Evolutionary conservation across 2,113 vertebrate species (phyloP).

Genomic region (Microtus montanus): DNA sequence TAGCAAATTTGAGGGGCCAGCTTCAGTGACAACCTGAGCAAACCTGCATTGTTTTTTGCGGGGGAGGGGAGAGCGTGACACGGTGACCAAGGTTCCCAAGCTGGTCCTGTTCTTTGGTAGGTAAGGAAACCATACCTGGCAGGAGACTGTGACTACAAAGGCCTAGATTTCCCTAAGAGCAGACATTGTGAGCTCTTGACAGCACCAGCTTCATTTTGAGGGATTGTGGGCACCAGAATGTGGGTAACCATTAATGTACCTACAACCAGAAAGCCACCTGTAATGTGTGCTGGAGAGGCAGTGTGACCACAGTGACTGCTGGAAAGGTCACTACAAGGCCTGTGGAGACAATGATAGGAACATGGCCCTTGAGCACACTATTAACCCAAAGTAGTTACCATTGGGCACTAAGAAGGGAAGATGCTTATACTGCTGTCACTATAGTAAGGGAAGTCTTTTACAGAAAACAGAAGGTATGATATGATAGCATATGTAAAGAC

Average conservation of each 20-base stretch:
- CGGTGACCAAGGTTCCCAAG: not conserved
- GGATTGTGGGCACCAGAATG: not conserved
- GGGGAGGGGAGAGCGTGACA: not conserved
- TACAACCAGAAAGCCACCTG: not conserved
- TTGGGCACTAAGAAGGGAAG: not conserved
- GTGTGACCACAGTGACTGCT: not conserved
- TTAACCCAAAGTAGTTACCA: not conserved
- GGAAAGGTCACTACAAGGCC: not conserved
- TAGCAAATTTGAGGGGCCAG: not conserved
- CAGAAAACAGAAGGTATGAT: not conserved
- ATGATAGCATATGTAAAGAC: not conserved
- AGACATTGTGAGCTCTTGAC: not conserved
- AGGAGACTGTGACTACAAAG: not conserved
- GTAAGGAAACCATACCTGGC: not conserved
- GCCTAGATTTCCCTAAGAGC: not conserved
- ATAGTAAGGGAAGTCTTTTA: not conserved
- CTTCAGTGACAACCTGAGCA: not conserved
- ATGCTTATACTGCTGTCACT: not conserved
- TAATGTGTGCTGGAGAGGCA: not conserved
- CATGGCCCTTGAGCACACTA: not conserved
- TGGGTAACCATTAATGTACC: not conserved
- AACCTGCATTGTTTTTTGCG: not conserved
- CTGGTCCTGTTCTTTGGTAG: not conserved
- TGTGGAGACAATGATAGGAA: not conserved
- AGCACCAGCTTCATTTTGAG: not conserved